Evolutionary conservation across 2,888 invertebrate genomes (phyloP).

Genomic region (Drosophila lutescens): DNA sequence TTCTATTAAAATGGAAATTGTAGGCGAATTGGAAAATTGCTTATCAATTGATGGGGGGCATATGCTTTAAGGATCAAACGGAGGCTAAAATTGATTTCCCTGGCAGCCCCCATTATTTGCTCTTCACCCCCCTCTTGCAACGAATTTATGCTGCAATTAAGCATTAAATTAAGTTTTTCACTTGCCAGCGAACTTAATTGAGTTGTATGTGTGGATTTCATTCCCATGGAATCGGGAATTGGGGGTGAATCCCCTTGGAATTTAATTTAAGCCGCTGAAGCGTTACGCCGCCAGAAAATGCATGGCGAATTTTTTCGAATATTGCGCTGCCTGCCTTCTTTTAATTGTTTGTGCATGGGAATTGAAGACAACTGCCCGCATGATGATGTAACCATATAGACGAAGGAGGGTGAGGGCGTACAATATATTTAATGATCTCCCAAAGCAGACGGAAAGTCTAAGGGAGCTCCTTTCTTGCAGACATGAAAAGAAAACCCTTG

Average conservation of each 20-base stretch:
- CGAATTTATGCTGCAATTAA: slow-evolving; percentile 65
- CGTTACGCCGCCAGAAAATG: slow-evolving; percentile 55
- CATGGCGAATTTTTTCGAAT: slow-evolving; percentile 66
- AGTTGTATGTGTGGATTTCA: slow-evolving; percentile 54
- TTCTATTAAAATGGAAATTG: slow-evolving; percentile 81
- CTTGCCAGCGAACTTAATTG: slow-evolving; percentile 65
- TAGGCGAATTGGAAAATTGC: slow-evolving; percentile 80
- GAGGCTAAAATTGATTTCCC: slow-evolving; percentile 47
- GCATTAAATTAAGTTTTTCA: slow-evolving; percentile 73
- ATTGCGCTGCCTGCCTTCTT: slow-evolving; percentile 40
- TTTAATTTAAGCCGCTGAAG: slow-evolving; percentile 49
- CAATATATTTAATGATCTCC: slow-evolving; percentile 23
- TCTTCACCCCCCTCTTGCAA: not conserved
- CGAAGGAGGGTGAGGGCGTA: slow-evolving; percentile 9
- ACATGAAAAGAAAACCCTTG: slow-evolving; percentile 24
- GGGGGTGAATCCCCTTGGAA: slow-evolving; percentile 13
- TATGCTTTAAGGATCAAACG: slow-evolving; percentile 75
- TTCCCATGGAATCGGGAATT: slow-evolving; percentile 29
- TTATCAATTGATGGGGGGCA: slow-evolving; percentile 72
- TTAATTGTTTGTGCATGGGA: slow-evolving; percentile 62
- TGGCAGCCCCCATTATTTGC: slow-evolving; percentile 16
- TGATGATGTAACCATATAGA: slow-evolving; percentile 44
- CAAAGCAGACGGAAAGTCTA: slow-evolving; percentile 26
- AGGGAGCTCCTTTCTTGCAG: not conserved
- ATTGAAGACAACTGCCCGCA: slow-evolving; percentile 66